Evolutionary conservation across 2,797 vertebrate species (phyloP), one percentile per base, ranked within the genome.

Genomic region (Glossophaga mutica): DNA sequence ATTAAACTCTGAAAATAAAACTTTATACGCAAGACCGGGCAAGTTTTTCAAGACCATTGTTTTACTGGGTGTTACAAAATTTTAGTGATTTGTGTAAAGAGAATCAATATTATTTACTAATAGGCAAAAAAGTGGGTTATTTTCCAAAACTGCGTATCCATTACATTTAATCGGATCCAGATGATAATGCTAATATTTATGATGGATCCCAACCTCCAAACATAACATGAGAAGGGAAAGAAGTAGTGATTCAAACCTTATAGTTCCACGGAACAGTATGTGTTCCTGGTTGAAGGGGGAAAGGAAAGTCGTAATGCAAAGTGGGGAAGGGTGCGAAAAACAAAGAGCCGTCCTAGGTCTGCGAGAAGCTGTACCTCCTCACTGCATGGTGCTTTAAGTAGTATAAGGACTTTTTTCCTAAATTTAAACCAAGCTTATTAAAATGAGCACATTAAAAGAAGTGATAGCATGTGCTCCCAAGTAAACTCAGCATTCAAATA

Each of bases 91-190:
- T 97, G 85, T 82, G 26, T 90, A 96, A 95, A 95, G n/a, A 94
- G 87, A 96, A 95, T 97, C 95, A 82, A 90, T 92, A 96, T 95
- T 97, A 97, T 97, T 97, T 97, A 97, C 97, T 97, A 96, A 95
- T 94, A 96, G 96, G 92, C 91, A 95, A 92, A 93, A 90, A 84
- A 89, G 6, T 74, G 65, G 34, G 34, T 87, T 97, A 93, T 95
- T 97, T 59, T 96, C 86, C 88, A 29, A 90, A 96, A 65, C 29
- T 92, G 7, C n/a, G 0, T 95, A 68, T 97, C 85, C 73, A 93
- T 91, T 73, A 85, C 9, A n/a, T 71, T 70, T 22, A 8, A 92
- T 93, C 11, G 37, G 93, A 95, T 87, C 95, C 74, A 74, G 87
- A 98, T 89, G 92, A 42, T 57, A 59, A 82, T 44, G 74, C 95